Evolutionary conservation across 1,140 invertebrate species (phyloP).

Genomic region (Anoplolepis gracilipes): DNA sequence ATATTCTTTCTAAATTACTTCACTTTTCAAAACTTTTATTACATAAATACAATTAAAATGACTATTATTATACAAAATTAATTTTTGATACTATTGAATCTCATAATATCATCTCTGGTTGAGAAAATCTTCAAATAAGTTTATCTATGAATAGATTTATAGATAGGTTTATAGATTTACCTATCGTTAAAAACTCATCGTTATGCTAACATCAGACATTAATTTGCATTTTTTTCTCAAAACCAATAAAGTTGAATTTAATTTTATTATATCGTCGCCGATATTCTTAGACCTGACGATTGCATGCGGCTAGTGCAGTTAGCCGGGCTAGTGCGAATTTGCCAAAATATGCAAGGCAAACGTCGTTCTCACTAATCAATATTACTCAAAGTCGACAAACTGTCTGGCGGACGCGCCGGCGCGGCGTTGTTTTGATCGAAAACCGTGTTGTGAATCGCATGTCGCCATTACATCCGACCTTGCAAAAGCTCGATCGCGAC

Average conservation of each 20-base stretch:
- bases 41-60: neutral
- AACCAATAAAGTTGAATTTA: conserved; percentile 16
- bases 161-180: neutral
- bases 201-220: conserved; percentile 1
- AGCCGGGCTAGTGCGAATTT: conserved; percentile 22
- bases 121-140: neutral
- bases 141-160: neutral
- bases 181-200: neutral
- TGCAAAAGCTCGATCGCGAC: neutral
- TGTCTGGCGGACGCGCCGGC: conserved; percentile 40
- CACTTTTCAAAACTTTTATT: neutral
- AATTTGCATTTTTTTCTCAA: conserved; percentile 40
- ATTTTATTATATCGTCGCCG: conserved; percentile 23
- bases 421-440: conserved; percentile 23
- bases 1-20: too few species aligned
- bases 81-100: neutral
- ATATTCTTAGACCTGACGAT: conserved; percentile 27
- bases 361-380: conserved; percentile 40
- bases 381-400: conserved; percentile 39
- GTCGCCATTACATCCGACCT: too few species aligned
- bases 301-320: conserved; percentile 16
- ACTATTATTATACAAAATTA: neutral
- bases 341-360: conserved; percentile 59
- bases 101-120: neutral
- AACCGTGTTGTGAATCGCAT: neutral